Evolutionary conservation across 1,140 invertebrate species (phyloP).

Genomic region (Hylaeus volcanicus): DNA sequence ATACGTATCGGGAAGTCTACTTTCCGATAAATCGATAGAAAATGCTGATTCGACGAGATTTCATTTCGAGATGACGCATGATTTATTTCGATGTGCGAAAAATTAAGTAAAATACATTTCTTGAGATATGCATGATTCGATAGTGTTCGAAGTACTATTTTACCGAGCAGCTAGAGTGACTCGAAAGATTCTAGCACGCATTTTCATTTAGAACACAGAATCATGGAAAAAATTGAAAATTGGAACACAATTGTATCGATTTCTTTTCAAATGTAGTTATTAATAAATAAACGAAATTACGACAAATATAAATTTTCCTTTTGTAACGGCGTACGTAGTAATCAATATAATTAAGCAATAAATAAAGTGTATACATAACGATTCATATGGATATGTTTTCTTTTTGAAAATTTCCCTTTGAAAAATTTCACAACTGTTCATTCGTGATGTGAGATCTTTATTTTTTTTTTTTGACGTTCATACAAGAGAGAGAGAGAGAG

Average conservation of each 20-base stretch:
- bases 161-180: slow-evolving; percentile 15
- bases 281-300: slow-evolving; percentile 15
- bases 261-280: slow-evolving; percentile 2
- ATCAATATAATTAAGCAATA: slow-evolving; percentile 29
- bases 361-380: slow-evolving; percentile 15
- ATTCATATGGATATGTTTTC: slow-evolving; percentile 35
- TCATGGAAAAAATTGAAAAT: slow-evolving; percentile 3
- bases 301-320: slow-evolving; percentile 21
- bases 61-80: neutral
- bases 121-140: slow-evolving; percentile 2
- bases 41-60: neutral
- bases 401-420: neutral
- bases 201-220: neutral
- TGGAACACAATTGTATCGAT: slow-evolving; percentile 4
- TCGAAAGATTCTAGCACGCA: slow-evolving; percentile 4
- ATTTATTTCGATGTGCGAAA: neutral
- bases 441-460: slow-evolving; percentile 58
- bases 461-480: neutral
- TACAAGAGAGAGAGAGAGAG: neutral
- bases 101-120: slow-evolving; percentile 17
- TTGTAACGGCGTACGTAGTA: slow-evolving; percentile 1
- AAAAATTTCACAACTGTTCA: slow-evolving; percentile 46
- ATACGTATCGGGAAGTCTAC: slow-evolving; percentile 15
- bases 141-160: slow-evolving; percentile 24
- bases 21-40: neutral